A percentile compares a stretch with the other conserved stretches of the same genome.
Evolutionary conservation across 2,888 invertebrate genomes (phyloP).

Genomic region (Drosophila nr. fundita): DNA sequence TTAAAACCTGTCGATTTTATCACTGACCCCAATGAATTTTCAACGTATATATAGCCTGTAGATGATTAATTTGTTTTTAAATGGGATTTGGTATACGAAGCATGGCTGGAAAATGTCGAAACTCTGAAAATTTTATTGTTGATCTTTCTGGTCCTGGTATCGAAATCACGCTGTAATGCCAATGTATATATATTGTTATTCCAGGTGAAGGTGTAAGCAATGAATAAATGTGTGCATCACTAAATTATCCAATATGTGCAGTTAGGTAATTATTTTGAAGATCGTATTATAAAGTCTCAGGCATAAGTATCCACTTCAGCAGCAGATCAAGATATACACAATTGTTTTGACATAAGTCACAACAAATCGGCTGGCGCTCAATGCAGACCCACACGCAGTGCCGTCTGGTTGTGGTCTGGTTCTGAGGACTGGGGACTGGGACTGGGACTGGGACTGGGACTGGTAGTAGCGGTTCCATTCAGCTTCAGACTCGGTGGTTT

Average conservation of each 20-base stretch:
- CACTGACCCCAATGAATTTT: not conserved
- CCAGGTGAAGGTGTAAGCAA: constrained; percentile 6
- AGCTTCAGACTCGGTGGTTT: constrained; percentile 54
- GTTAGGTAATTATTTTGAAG: constrained; percentile 23
- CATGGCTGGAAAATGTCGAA: not conserved
- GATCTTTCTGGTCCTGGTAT: not conserved
- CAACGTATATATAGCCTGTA: not conserved
- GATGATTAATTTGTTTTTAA: not conserved
- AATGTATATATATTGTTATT: not conserved
- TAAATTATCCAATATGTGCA: not conserved
- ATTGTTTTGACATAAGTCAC: constrained; percentile 77
- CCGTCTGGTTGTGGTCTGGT: constrained; percentile 37
- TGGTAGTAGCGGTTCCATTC: constrained; percentile 27
- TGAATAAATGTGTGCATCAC: not conserved
- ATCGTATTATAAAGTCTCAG: constrained; percentile 8
- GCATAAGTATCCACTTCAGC: constrained; percentile 19
- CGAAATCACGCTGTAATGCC: not conserved
- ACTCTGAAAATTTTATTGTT: not conserved
- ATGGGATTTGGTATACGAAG: constrained; percentile 58
- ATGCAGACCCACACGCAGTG: constrained; percentile 72
- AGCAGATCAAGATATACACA: constrained; percentile 44
- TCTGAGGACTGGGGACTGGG: not conserved
- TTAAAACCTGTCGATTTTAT: not conserved
- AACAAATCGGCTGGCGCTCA: constrained; percentile 77
- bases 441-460: not conserved